phyloP scores from a whole-genome alignment of 2,113 vertebrate genomes.

The Macquaria ambigua region DNA sequence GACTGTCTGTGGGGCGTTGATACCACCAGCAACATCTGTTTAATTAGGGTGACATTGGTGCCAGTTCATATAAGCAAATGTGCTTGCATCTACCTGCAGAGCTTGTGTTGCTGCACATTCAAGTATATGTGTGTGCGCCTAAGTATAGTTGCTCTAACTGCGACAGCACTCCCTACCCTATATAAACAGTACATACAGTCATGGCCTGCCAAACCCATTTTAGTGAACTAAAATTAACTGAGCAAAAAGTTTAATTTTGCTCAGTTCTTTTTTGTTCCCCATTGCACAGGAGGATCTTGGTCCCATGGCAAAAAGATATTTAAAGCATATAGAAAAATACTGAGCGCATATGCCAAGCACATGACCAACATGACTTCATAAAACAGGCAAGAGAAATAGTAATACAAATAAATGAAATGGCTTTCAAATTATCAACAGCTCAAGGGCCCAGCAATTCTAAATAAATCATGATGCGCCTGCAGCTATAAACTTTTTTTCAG shows the following conservation, averaged over 20 bases:
- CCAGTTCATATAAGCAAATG: neutral
- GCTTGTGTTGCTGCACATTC: neutral
- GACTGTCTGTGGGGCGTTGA: neutral
- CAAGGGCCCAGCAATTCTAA: conserved; percentile 84
- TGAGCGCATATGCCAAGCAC: conserved; percentile 1
- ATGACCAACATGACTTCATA: conserved; percentile 44
- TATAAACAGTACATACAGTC: neutral
- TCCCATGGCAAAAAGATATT: neutral
- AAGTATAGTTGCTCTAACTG: neutral
- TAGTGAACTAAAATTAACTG: neutral
- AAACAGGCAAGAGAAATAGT: conserved; percentile 54
- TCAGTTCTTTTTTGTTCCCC: neutral
- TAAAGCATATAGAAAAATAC: neutral
- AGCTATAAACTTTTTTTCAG: conserved; percentile 84
- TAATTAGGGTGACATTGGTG: neutral
- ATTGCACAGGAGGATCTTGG: neutral
- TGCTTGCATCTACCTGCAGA: neutral
- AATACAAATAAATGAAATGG: conserved; percentile 81
- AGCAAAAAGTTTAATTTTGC: too few relatives aligned
- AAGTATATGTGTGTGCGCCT: neutral
- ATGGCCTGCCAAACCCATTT: conserved; percentile 8
- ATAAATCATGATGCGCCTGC: conserved; percentile 87
- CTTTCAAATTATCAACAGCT: conserved; percentile 83
- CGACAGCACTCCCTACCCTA: neutral
- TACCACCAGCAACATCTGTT: conserved; percentile 20